These are phyloP conservation scores for Maccullochella peelii DNA, from an alignment of 2,113 vertebrate species.

Conservation along the genomic window DNA sequence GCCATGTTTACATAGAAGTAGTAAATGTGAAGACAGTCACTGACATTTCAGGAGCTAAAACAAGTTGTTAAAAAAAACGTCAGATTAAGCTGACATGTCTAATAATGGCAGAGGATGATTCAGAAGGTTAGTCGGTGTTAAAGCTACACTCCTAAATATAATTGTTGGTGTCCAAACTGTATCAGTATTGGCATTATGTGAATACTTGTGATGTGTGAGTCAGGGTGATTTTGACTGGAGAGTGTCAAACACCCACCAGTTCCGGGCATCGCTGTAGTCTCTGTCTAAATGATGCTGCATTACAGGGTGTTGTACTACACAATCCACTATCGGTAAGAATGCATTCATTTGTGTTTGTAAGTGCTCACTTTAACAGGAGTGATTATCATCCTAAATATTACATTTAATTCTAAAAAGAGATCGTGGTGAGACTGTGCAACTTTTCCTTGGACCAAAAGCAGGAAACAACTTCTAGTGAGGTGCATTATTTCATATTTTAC, in stretches of 20 bases:
- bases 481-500: background rate
- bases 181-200: constrained; percentile 40
- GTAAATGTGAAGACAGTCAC: background rate
- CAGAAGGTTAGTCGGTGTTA: constrained; percentile 19
- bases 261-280: constrained; percentile 44
- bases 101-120: constrained; percentile 40
- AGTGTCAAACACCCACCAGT: constrained; percentile 63
- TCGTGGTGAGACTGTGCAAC: background rate
- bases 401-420: background rate
- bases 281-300: constrained; percentile 47
- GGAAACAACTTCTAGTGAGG: background rate
- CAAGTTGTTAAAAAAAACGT: constrained; percentile 8
- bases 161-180: constrained; percentile 47
- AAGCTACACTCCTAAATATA: constrained; percentile 50
- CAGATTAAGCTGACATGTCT: constrained; percentile 8
- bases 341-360: background rate
- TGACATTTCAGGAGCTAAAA: constrained; percentile 22
- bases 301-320: constrained; percentile 21
- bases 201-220: constrained; percentile 67
- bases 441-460: background rate
- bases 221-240: constrained; percentile 65
- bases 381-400: background rate
- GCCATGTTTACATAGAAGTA: background rate
- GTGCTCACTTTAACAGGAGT: constrained; percentile 5
- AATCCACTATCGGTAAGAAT: background rate